Evolutionary conservation across 2,888 invertebrate species (phyloP).

Genomic region (Rambutsinella grinnellia): DNA sequence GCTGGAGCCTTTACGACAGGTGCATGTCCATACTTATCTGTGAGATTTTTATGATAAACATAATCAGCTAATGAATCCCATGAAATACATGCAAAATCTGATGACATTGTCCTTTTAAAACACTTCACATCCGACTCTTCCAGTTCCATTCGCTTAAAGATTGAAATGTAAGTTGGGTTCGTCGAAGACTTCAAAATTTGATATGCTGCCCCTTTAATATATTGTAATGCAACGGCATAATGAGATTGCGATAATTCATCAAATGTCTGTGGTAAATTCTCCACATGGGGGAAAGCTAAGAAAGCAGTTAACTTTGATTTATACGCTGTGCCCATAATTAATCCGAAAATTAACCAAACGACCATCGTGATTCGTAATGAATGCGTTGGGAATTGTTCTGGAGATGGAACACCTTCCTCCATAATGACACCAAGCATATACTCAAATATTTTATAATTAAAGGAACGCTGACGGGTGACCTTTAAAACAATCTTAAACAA

Average conservation of each 20-base stretch:
- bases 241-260: constrained; percentile 51
- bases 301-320: constrained; percentile 55
- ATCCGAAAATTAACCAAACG: constrained; percentile 51
- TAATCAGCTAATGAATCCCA: constrained; percentile 62
- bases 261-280: constrained; percentile 54
- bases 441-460: constrained; percentile 15
- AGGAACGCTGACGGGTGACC: background rate
- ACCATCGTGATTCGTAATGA: constrained; percentile 35
- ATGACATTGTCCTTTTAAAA: constrained; percentile 38
- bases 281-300: constrained; percentile 56
- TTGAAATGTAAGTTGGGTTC: constrained; percentile 59
- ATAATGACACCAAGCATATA: constrained; percentile 45
- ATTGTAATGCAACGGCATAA: constrained; percentile 57
- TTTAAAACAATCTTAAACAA: constrained; percentile 26
- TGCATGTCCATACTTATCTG: constrained; percentile 49
- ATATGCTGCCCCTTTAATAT: constrained; percentile 60
- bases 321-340: constrained; percentile 54
- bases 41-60: constrained; percentile 55
- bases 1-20: constrained; percentile 55
- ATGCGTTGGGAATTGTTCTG: constrained; percentile 15
- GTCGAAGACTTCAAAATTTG: constrained; percentile 56
- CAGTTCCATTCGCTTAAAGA: constrained; percentile 58
- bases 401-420: constrained; percentile 49
- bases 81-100: constrained; percentile 58
- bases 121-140: constrained; percentile 58